Evolutionary conservation across 2,888 invertebrate genomes (phyloP).

Genomic region (Chydorus sphaericus): DNA sequence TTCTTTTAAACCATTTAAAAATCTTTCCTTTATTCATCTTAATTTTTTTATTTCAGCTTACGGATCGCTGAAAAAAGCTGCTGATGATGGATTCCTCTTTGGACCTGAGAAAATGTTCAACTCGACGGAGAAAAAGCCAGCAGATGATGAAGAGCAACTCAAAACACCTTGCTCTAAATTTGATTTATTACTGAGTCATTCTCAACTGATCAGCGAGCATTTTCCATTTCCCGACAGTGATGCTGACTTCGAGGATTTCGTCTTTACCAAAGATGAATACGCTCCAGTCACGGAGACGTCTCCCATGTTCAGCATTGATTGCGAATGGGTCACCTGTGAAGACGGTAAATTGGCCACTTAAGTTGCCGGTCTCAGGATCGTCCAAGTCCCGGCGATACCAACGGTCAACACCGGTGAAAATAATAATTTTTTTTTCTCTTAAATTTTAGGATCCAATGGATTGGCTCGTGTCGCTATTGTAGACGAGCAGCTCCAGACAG

Average conservation of each 20-base stretch:
- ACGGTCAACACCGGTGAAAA: too few relatives aligned
- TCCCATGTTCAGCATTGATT: conserved; percentile 60
- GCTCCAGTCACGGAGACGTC: conserved; percentile 57
- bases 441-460: conserved; percentile 44
- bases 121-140: conserved; percentile 13
- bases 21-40: neutral
- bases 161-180: conserved; percentile 48
- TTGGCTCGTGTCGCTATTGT: conserved; percentile 77
- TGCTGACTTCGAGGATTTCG: conserved; percentile 43
- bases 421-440: neutral
- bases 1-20: conserved; percentile 8
- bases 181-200: conserved; percentile 60
- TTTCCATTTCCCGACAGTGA: conserved; percentile 55
- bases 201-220: conserved; percentile 73
- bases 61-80: conserved; percentile 56
- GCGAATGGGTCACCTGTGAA: conserved; percentile 18
- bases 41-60: conserved; percentile 32
- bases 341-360: neutral
- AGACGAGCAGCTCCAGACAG: conserved; percentile 55
- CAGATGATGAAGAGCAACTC: conserved; percentile 21
- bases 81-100: conserved; percentile 45
- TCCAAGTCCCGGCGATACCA: too few relatives aligned
- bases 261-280: conserved; percentile 60
- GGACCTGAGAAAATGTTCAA: conserved; percentile 18
- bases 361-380: too few relatives aligned